These are phyloP conservation scores for Trigoniulus corallinus DNA, from an alignment of 1,140 invertebrate genomes.

Conservation along the genomic window DNA sequence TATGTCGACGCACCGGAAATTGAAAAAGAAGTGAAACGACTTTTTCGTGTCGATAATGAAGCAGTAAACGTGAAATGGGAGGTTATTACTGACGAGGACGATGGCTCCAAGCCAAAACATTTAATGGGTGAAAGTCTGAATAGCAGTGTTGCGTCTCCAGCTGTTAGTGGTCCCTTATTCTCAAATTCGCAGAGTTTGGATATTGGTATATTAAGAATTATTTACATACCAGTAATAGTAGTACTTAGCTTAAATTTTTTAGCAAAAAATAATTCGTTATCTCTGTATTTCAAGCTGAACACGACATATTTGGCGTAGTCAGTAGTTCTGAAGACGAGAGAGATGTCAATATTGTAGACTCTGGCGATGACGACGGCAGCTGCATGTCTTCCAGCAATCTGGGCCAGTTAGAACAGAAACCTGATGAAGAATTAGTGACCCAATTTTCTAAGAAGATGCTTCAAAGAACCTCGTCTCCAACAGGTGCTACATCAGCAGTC, in stretches of 20 bases:
- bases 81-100: conserved; percentile 78
- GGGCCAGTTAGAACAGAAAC: background rate
- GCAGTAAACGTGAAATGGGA: conserved; percentile 81
- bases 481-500: background rate
- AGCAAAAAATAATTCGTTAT: background rate
- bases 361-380: conserved; percentile 46
- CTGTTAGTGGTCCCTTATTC: conserved; percentile 3
- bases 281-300: conserved; percentile 35
- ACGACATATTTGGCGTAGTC: conserved; percentile 77
- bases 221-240: background rate
- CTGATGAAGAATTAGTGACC: conserved; percentile 24
- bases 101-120: conserved; percentile 24
- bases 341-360: conserved; percentile 19
- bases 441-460: conserved; percentile 40
- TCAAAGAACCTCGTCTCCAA: background rate
- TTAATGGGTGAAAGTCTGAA: conserved; percentile 2
- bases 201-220: conserved; percentile 10
- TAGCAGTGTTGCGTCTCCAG: background rate
- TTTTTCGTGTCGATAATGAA: conserved; percentile 81
- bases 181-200: conserved; percentile 16
- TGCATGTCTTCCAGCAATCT: background rate
- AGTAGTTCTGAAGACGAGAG: conserved; percentile 49
- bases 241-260: background rate
- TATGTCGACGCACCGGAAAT: conserved; percentile 94
- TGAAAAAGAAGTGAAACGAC: conserved; percentile 84